Evolutionary conservation across 2,113 vertebrate genomes (phyloP).

Genomic region (Antennarius striatus): DNA sequence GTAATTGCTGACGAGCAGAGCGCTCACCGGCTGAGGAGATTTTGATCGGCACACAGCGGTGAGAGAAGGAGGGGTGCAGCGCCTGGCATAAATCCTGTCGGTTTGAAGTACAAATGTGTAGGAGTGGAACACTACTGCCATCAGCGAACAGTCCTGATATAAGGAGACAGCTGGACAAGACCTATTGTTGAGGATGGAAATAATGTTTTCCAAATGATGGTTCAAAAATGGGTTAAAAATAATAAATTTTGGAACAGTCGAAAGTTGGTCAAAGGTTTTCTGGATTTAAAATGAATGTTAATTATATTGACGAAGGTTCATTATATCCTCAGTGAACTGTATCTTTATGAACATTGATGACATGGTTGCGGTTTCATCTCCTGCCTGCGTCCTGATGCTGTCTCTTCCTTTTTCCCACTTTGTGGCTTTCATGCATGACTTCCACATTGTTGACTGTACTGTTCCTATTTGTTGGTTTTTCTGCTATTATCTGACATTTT

Average conservation of each 20-base stretch:
- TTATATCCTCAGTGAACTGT: neutral
- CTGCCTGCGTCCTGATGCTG: too few species aligned
- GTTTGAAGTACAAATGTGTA: slow-evolving; percentile 66
- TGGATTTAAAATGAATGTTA: neutral
- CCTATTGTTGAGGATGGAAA: slow-evolving; percentile 28
- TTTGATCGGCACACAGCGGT: slow-evolving; percentile 48
- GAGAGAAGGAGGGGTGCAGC: neutral
- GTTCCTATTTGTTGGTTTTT: too few species aligned
- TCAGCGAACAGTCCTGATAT: slow-evolving; percentile 36
- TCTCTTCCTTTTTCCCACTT: too few species aligned
- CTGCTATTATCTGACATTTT: too few species aligned
- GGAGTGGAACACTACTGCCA: slow-evolving; percentile 51
- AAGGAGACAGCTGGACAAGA: slow-evolving; percentile 56
- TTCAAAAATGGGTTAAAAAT: neutral
- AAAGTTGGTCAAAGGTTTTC: slow-evolving; percentile 7
- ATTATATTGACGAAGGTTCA: neutral
- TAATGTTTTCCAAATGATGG: slow-evolving; percentile 26
- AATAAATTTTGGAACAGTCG: slow-evolving; percentile 14
- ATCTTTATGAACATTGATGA: too few species aligned
- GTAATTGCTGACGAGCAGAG: slow-evolving; percentile 67
- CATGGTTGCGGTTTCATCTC: too few species aligned
- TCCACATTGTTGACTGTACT: too few species aligned
- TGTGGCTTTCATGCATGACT: too few species aligned
- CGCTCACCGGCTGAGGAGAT: slow-evolving; percentile 59
- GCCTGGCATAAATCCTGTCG: slow-evolving; percentile 42